Percentiles rank a stretch among this genome's conserved stretches.
phyloP scores from a whole-genome alignment of 2,888 invertebrate species.

The Tanypteryx hageni region DNA sequence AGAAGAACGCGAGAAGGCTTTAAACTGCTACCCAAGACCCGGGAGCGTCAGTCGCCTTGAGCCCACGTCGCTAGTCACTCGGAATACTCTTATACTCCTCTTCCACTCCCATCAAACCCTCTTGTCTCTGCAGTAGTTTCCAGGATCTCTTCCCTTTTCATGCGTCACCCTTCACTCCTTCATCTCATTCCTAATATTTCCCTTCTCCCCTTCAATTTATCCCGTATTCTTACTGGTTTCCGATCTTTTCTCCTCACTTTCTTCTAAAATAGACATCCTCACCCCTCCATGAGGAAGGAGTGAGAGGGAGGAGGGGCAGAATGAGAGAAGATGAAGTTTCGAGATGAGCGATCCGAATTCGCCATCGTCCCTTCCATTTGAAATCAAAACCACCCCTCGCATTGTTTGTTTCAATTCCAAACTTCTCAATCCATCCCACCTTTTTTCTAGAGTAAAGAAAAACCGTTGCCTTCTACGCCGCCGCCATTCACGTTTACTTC shows the following conservation, averaged over 20 bases:
- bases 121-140: background rate
- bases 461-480: background rate
- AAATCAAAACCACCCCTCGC: background rate
- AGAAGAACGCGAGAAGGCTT: conserved; percentile 48
- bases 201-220: background rate
- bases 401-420: background rate
- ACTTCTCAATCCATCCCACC: background rate
- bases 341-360: background rate
- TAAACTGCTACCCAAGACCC: background rate
- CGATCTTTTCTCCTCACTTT: background rate
- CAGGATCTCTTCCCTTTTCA: background rate
- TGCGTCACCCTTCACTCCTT: background rate
- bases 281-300: background rate
- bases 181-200: background rate
- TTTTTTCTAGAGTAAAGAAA: background rate
- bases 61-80: background rate
- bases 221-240: background rate
- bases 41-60: background rate
- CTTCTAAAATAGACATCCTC: background rate
- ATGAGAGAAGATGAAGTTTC: background rate
- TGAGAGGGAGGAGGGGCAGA: background rate
- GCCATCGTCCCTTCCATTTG: background rate
- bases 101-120: background rate
- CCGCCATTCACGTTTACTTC: background rate
- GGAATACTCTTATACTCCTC: background rate